Evolutionary conservation across 2,888 invertebrate genomes (phyloP).

Genomic region (Steinernema hermaphroditum): DNA sequence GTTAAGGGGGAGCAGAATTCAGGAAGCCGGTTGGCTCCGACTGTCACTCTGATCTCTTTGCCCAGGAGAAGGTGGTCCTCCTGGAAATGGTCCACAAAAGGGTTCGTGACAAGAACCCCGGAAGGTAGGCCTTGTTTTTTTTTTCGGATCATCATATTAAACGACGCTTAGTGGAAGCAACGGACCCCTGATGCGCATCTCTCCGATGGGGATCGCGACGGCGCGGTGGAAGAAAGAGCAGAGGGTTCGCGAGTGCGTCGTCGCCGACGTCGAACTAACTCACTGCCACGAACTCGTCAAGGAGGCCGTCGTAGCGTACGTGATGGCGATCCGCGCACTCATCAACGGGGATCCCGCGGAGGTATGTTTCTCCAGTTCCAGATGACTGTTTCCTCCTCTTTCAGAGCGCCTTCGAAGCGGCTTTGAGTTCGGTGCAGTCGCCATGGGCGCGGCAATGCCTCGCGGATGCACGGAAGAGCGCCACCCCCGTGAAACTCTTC

Average conservation of each 20-base stretch:
- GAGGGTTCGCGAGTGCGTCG: background rate
- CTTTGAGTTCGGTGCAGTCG: background rate
- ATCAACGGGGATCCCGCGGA: background rate
- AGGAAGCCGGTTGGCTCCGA: background rate
- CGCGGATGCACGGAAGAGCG: background rate
- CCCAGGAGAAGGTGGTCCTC: conserved; percentile 33
- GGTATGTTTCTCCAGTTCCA: background rate
- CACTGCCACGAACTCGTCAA: conserved; percentile 21
- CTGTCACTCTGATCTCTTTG: conserved; percentile 15
- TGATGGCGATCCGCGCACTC: background rate
- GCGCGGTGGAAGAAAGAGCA: background rate
- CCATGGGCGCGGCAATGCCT: conserved; percentile 17
- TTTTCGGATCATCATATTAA: no score
- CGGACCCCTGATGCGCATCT: conserved; percentile 41
- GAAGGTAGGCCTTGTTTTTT: no score
- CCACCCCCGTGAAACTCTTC: conserved; percentile 35
- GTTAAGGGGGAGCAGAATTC: background rate
- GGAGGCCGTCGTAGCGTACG: conserved; percentile 13
- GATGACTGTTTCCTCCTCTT: background rate
- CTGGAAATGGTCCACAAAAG: background rate
- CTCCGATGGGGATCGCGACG: conserved; percentile 40
- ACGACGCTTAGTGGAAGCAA: conserved; percentile 37
- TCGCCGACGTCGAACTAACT: background rate
- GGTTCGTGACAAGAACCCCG: conserved; percentile 23
- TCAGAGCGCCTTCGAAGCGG: conserved; percentile 30